A percentile compares a stretch with the other conserved stretches of the same genome.
Conservation (phyloP, 2,888 invertebrate genomes). For the Agrotis ipsilon region DNA sequence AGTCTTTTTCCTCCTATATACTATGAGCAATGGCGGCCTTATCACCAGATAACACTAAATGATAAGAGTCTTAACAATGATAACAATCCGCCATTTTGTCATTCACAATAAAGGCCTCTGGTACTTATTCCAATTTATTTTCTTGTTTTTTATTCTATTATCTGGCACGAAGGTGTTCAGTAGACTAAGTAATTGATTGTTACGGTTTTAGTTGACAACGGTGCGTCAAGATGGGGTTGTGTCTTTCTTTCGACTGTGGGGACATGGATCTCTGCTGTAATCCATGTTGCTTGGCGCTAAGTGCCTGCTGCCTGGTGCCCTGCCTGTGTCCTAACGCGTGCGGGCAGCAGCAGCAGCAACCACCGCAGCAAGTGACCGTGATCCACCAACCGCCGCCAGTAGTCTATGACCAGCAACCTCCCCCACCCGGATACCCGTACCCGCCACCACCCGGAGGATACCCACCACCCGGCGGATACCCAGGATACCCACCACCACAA, state of each 20-base stretch:
- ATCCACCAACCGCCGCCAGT: constrained; percentile 83
- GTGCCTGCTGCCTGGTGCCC: constrained; percentile 86
- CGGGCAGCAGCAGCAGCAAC: constrained; percentile 84
- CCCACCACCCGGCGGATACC: constrained; percentile 68
- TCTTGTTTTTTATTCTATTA: not conserved
- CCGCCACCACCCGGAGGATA: constrained; percentile 73
- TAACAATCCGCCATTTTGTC: constrained; percentile 69
- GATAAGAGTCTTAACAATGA: constrained; percentile 70
- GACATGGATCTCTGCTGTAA: constrained; percentile 85
- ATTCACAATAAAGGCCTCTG: constrained; percentile 52
- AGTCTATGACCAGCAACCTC: constrained; percentile 77
- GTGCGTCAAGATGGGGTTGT: constrained; percentile 83
- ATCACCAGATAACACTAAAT: constrained; percentile 75
- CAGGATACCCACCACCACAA: constrained; percentile 69
- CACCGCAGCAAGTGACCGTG: constrained; percentile 79
- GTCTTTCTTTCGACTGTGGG: constrained; percentile 85
- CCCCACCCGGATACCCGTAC: constrained; percentile 75
- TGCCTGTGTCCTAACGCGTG: constrained; percentile 88
- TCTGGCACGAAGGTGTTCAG: constrained; percentile 18
- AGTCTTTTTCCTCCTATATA: constrained; percentile 34
- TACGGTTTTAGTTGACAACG: constrained; percentile 77
- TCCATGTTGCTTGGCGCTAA: constrained; percentile 85
- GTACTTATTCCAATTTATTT: constrained; percentile 53
- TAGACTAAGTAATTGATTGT: constrained; percentile 50
- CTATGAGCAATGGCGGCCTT: constrained; percentile 57